Conservation (phyloP, 1,140 invertebrate species). For the Thaumatotibia leucotreta region DNA sequence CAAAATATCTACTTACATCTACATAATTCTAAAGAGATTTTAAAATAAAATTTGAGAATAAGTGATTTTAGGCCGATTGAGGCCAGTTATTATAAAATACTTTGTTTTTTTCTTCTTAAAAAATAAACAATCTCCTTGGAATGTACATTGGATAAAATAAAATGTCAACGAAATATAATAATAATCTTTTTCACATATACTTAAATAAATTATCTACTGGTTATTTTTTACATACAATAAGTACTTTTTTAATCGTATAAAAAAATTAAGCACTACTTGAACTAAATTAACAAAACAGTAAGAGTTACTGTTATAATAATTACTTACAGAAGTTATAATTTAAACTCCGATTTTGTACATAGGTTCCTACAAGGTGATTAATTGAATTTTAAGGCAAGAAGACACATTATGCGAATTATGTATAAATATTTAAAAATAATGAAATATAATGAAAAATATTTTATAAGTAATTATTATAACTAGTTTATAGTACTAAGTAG, state of each 20-base stretch:
- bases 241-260: too few species aligned
- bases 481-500: neutral
- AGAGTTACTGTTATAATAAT: too few species aligned
- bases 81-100: neutral
- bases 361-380: neutral
- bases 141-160: neutral
- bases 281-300: too few species aligned
- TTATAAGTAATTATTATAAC: neutral
- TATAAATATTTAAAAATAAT: constrained; percentile 1
- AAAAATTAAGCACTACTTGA: too few species aligned
- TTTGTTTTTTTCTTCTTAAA: neutral
- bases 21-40: neutral
- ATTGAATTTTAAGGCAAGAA: neutral
- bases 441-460: constrained; percentile 7
- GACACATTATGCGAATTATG: too few species aligned
- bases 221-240: too few species aligned
- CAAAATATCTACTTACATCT: neutral
- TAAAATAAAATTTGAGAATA: neutral
- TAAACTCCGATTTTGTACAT: neutral
- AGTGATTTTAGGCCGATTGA: neutral
- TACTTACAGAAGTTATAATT: neutral
- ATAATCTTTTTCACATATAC: too few species aligned
- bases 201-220: too few species aligned
- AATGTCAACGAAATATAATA: neutral
- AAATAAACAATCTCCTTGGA: neutral